Percentiles rank a stretch among this genome's conserved stretches.
These are phyloP conservation scores for Ophonus ardosiacus DNA, from an alignment of 2,888 invertebrate genomes.

Conservation along the genomic window DNA sequence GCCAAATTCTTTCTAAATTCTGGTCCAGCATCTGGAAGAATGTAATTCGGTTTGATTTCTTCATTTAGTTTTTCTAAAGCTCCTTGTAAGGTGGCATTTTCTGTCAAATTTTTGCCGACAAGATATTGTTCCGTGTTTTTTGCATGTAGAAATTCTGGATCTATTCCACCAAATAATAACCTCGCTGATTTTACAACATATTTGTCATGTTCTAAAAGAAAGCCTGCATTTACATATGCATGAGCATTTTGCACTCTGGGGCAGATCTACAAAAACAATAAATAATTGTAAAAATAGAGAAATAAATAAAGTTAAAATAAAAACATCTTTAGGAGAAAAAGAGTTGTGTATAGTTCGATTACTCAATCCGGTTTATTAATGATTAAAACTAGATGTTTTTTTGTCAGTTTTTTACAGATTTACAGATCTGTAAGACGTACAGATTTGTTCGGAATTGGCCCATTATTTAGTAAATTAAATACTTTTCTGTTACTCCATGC, in stretches of 20 bases:
- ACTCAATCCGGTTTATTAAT: too few relatives aligned
- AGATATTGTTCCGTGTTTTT: constrained; percentile 75
- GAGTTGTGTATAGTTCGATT: too few relatives aligned
- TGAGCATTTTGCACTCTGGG: constrained; percentile 84
- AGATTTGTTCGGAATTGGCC: too few relatives aligned
- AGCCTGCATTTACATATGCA: constrained; percentile 85
- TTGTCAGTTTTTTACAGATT: too few relatives aligned
- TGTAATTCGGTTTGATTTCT: constrained; percentile 81
- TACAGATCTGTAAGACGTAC: too few relatives aligned
- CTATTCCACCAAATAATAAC: constrained; percentile 83
- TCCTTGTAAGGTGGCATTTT: constrained; percentile 73
- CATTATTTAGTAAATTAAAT: too few relatives aligned
- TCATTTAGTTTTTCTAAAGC: constrained; percentile 75
- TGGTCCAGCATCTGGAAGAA: constrained; percentile 82
- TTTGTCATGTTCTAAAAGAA: constrained; percentile 79
- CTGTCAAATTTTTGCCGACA: constrained; percentile 73
- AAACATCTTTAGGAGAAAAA: too few relatives aligned
- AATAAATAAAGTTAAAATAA: too few relatives aligned
- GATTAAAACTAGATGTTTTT: too few relatives aligned
- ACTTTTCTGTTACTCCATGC: too few relatives aligned
- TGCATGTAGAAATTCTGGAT: constrained; percentile 76
- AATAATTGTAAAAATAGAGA: not conserved
- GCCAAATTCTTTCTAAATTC: constrained; percentile 85
- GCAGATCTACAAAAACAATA: constrained; percentile 78
- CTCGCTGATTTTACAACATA: constrained; percentile 76